A percentile compares a stretch with the other conserved stretches of the same genome.
phyloP scores from a whole-genome alignment of 2,888 invertebrate species.

The Platynereis dumerilii region DNA sequence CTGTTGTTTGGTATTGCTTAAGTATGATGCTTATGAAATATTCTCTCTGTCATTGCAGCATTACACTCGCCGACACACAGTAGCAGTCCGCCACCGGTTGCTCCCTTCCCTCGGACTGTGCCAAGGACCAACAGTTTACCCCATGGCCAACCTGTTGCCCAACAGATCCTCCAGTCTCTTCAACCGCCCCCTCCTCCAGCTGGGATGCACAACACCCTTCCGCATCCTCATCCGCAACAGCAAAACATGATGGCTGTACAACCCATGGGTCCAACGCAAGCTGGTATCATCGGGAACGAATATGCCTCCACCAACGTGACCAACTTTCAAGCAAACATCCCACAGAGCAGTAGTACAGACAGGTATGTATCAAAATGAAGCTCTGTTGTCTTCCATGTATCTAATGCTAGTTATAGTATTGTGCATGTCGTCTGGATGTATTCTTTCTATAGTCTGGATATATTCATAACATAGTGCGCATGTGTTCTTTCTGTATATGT shows the following conservation, averaged over 20 bases:
- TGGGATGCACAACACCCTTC: no score
- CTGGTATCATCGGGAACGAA: constrained; percentile 8
- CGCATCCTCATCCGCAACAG: neutral
- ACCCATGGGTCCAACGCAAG: no score
- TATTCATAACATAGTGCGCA: no score
- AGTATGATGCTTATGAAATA: no score
- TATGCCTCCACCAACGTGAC: constrained; percentile 14
- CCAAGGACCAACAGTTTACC: constrained; percentile 37
- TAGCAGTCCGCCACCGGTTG: constrained; percentile 19
- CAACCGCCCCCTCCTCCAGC: constrained; percentile 12
- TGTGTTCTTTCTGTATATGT: no score
- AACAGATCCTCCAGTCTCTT: constrained; percentile 6
- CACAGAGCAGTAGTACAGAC: constrained; percentile 27
- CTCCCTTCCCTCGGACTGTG: constrained; percentile 39
- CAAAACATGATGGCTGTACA: no score
- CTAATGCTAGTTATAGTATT: no score
- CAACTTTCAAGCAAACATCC: constrained; percentile 9
- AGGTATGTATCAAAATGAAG: constrained; percentile 16
- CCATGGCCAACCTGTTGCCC: constrained; percentile 12
- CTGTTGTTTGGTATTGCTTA: no score
- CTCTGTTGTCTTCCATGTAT: neutral
- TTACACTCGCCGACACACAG: no score
- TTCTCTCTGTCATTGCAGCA: no score
- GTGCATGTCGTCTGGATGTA: no score
- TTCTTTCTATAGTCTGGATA: no score